Evolutionary conservation across 2,888 invertebrate genomes (phyloP).

Genomic region (Gasteruption jaculator): DNA sequence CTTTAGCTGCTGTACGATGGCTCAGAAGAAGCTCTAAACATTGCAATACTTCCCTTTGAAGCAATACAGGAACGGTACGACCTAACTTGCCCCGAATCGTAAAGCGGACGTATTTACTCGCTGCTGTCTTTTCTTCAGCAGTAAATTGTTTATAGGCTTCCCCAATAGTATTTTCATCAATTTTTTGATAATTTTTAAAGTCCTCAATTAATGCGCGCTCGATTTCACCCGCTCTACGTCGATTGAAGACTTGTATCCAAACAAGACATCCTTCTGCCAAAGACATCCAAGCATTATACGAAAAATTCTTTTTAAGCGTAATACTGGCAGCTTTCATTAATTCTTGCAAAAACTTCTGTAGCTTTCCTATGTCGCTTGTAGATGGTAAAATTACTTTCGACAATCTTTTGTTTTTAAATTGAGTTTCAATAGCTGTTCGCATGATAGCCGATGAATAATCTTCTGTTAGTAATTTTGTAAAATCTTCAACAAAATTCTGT

Average conservation of each 20-base stretch:
- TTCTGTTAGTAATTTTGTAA: constrained; percentile 12
- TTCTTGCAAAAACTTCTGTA: constrained; percentile 8
- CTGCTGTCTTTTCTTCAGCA: constrained; percentile 2
- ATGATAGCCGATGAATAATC: constrained; percentile 9
- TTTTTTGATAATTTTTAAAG: constrained; percentile 11
- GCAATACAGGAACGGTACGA: constrained; percentile 9
- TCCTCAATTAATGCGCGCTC: constrained; percentile 15
- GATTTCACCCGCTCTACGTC: constrained; percentile 21
- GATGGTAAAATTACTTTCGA: constrained; percentile 8
- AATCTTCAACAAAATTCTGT: no score
- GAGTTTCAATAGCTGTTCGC: constrained; percentile 14
- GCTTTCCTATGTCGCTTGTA: constrained; percentile 12
- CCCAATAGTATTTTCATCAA: constrained; percentile 11
- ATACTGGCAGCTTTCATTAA: constrained; percentile 3
- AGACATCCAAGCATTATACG: constrained; percentile 1
- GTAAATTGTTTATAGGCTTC: constrained; percentile 11
- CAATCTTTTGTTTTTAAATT: constrained; percentile 6
- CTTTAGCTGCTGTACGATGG: constrained; percentile 9
- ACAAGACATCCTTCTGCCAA: constrained; percentile 9
- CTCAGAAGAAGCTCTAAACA: constrained; percentile 12
- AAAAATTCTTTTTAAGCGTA: constrained; percentile 7
- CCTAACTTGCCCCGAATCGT: constrained; percentile 13
- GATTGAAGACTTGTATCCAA: constrained; percentile 20
- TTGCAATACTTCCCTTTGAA: no score
- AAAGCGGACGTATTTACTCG: constrained; percentile 12